These are phyloP conservation scores for Neoniphon sammara DNA, from an alignment of 2,797 vertebrate genomes.

Conservation along the genomic window DNA sequence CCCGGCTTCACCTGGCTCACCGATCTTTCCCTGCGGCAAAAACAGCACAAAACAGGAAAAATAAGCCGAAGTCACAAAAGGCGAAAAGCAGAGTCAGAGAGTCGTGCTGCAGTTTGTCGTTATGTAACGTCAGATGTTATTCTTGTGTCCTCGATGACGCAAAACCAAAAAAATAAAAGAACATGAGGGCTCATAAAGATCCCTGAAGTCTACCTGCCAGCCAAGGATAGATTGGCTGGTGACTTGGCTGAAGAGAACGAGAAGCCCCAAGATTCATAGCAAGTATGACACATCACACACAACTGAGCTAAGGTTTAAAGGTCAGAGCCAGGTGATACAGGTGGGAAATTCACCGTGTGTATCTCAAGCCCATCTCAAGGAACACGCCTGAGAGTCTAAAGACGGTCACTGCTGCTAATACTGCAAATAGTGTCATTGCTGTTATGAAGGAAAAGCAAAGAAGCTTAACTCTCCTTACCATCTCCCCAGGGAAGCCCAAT, in stretches of 20 bases:
- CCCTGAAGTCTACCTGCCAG: not conserved
- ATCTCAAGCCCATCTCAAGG: no score
- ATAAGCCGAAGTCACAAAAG: not conserved
- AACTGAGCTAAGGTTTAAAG: no score
- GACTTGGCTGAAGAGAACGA: not conserved
- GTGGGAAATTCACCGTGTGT: not conserved
- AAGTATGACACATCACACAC: not conserved
- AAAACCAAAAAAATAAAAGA: not conserved
- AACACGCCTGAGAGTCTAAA: not conserved
- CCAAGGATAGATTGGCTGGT: not conserved
- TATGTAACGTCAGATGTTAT: not conserved
- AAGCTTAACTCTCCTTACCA: conserved; percentile 64
- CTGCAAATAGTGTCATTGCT: not conserved
- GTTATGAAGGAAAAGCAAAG: conserved; percentile 22
- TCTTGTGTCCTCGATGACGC: no score
- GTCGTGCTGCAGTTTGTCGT: not conserved
- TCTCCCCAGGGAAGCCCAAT: conserved; percentile 75
- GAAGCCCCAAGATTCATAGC: not conserved
- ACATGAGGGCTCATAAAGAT: not conserved
- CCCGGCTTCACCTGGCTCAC: conserved; percentile 79
- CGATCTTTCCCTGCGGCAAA: conserved; percentile 77
- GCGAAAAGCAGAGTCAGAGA: not conserved
- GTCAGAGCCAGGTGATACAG: not conserved
- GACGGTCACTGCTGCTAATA: not conserved
- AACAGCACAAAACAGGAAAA: conserved; percentile 8